Evolutionary conservation across 2,888 invertebrate genomes (phyloP).

Genomic region (Archips xylosteana): DNA sequence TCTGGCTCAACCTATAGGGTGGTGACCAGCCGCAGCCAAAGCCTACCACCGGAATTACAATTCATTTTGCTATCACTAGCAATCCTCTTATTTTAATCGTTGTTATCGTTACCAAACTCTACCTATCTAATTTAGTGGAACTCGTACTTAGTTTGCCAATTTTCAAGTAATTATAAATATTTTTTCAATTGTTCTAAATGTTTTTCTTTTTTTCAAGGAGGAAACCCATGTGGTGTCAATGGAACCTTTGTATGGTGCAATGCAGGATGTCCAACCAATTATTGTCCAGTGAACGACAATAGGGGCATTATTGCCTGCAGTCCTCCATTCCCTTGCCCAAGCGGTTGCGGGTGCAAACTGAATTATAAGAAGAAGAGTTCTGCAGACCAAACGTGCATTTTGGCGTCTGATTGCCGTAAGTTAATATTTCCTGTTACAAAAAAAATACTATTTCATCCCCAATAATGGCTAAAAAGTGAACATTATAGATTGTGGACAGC

Average conservation of each 20-base stretch:
- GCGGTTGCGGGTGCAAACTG: constrained; percentile 61
- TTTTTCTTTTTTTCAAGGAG: constrained; percentile 48
- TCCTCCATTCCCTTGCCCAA: constrained; percentile 53
- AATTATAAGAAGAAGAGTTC: constrained; percentile 52
- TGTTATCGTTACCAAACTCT: no score
- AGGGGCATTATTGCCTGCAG: constrained; percentile 52
- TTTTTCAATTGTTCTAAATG: background rate
- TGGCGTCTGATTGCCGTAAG: constrained; percentile 56
- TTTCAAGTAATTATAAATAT: no score
- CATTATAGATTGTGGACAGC: no score
- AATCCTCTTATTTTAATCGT: no score
- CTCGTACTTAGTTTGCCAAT: no score
- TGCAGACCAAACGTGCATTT: constrained; percentile 53
- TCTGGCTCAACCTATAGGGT: no score
- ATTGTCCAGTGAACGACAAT: constrained; percentile 57
- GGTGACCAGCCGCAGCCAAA: no score
- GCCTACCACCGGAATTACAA: no score
- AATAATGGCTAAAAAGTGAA: no score
- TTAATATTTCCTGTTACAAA: background rate
- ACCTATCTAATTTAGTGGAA: no score
- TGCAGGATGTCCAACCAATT: constrained; percentile 52
- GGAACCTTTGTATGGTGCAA: constrained; percentile 56
- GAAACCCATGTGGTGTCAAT: constrained; percentile 58
- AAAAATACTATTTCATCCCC: no score
- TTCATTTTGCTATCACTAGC: no score